phyloP scores from a whole-genome alignment of 2,888 invertebrate genomes.

The Tetropium fuscum region DNA sequence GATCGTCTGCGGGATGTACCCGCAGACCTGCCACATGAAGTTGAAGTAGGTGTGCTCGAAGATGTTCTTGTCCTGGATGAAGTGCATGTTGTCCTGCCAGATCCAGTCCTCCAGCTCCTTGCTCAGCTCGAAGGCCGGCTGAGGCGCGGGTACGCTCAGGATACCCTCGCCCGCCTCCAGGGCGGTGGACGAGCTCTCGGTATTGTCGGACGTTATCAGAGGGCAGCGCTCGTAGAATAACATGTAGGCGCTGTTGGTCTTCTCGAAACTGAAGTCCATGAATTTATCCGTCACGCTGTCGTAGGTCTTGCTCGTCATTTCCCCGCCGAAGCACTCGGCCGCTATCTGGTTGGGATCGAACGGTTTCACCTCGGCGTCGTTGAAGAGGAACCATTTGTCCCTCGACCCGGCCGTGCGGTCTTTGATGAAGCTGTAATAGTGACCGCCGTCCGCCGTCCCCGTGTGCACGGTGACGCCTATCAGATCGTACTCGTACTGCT shows the following conservation, averaged over 20 bases:
- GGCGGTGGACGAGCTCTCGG: conserved; percentile 58
- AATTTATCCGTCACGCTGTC: conserved; percentile 97
- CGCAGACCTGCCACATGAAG: conserved; percentile 97
- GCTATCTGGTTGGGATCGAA: conserved; percentile 96
- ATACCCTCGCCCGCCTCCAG: conserved; percentile 50
- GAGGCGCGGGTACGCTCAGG: conserved; percentile 36
- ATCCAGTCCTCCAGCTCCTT: conserved; percentile 94
- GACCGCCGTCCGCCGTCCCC: conserved; percentile 97
- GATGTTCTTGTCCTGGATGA: conserved; percentile 94
- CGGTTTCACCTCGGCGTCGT: conserved; percentile 93
- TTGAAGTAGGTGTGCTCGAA: conserved; percentile 97
- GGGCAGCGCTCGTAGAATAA: conserved; percentile 91
- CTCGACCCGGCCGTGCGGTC: conserved; percentile 80
- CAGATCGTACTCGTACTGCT: conserved; percentile 78
- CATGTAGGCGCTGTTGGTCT: conserved; percentile 98
- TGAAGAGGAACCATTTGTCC: conserved; percentile 94
- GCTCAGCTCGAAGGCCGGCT: conserved; percentile 71
- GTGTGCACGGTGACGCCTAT: conserved; percentile 95
- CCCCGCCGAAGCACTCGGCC: conserved; percentile 96
- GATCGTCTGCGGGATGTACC: conserved; percentile 91
- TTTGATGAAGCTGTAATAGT: conserved; percentile 95
- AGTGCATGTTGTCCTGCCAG: conserved; percentile 97
- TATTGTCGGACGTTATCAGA: conserved; percentile 58
- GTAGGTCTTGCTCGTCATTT: conserved; percentile 98
- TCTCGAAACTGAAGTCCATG: conserved; percentile 97